Base-by-base conservation (phyloP, 1,140 invertebrate species). In the Vanessa tameamea region DNA sequence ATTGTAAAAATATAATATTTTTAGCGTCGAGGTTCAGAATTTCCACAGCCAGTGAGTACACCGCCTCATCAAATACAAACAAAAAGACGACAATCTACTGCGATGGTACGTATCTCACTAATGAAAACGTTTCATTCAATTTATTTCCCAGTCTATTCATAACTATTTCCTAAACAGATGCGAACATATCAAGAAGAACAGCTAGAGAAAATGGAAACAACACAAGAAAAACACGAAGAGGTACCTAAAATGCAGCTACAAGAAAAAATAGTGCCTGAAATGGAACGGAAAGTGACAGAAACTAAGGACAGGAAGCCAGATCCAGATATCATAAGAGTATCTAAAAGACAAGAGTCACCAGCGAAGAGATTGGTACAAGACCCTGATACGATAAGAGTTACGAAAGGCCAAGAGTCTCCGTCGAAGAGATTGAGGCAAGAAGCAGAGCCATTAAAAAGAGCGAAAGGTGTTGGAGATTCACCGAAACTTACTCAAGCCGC, bases 11-110 rank as follows among this genome's bases (percentile, higher is more conserved):
- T 31, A 4, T 31, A 31, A 4, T 57, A 1, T 61, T 82, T 83
- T 11, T 81, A 92, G 89, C 87, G 90, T 13, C 88, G 90, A 53
- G 90, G 90, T 0, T 92, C 90, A 7, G 90, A 92, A 63, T 91
- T 91, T 67, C 87, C 90, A 0, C 89, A 91, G 59, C 90, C 90
- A 1, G 90, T 92, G 15, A 92, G 88, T 70, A 91, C 89, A 5
- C 88, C 91, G 13, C 87, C 89, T 6, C 87, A 90, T 59, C 89
- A 90, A 47, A 65, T 61, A 47, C 85, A 87, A 73, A 55, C 69
- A 3, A 92, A 90, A 72, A 84, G 91, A 77, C 79, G 91, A 75
- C 91, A 92, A 53, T 92, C 91, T 13, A 80, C 89, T 43, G 89
- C 89, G 55, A 81, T 87, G 76, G 88, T 89, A 72, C 47, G 73